These are phyloP conservation scores for Alligator sinensis DNA, from an alignment of 2,113 vertebrate genomes.

Conservation along the genomic window DNA sequence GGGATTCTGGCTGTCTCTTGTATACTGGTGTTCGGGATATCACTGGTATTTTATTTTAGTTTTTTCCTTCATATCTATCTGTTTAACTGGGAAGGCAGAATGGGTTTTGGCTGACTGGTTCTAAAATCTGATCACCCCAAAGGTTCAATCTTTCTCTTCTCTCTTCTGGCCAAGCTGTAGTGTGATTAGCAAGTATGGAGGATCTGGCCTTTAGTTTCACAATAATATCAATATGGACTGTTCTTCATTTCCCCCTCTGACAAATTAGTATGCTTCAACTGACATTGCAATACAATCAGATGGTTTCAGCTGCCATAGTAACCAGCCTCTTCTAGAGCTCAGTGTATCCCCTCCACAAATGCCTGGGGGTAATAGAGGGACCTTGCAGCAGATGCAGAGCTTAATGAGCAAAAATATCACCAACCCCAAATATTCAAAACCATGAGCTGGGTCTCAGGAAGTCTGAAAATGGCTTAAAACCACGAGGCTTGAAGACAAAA, in stretches of 20 bases:
- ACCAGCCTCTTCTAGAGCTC: not conserved
- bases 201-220: constrained; percentile 39
- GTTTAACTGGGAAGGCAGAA: not conserved
- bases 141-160: constrained; percentile 8
- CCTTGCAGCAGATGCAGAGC: not conserved
- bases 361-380: not conserved
- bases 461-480: not conserved
- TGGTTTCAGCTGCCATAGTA: constrained; percentile 66
- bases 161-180: not conserved
- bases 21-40: not conserved
- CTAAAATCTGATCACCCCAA: not conserved
- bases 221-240: constrained; percentile 33
- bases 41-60: not conserved
- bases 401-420: not conserved
- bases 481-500: not conserved
- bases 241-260: constrained; percentile 52
- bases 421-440: not conserved
- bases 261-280: constrained; percentile 74
- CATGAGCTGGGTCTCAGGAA: constrained; percentile 6
- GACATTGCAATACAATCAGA: constrained; percentile 53
- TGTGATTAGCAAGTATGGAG: not conserved
- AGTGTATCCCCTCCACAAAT: not conserved
- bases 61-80: not conserved
- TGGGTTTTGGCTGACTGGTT: not conserved
- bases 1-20: not conserved